Conservation (phyloP, 1,140 invertebrate genomes). For the Mya arenaria region DNA sequence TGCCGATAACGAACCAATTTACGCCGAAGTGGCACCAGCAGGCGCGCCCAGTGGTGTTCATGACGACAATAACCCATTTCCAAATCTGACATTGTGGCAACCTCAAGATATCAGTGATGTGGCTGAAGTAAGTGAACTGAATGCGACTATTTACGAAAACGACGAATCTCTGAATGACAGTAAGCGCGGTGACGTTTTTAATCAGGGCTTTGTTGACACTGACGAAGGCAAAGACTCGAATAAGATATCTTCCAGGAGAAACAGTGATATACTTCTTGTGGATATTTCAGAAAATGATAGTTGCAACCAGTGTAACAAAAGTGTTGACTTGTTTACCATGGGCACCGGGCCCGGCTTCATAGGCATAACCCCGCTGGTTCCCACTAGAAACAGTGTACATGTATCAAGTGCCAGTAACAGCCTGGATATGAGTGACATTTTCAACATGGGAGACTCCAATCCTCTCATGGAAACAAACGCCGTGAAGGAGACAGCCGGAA, state of each 20-base stretch:
- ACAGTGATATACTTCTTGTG: conserved; percentile 25
- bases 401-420: not conserved
- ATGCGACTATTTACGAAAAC: conserved; percentile 46
- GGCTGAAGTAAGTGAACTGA: conserved; percentile 2
- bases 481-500: too few relatives aligned
- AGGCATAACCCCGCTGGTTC: not conserved
- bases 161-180: not conserved
- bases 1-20: conserved; percentile 49
- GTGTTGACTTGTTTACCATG: conserved; percentile 45
- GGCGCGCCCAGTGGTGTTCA: not conserved
- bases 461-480: too few relatives aligned
- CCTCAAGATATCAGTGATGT: conserved; percentile 32
- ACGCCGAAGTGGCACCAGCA: conserved; percentile 45
- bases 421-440: conserved; percentile 25
- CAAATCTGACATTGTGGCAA: conserved; percentile 31
- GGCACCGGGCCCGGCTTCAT: not conserved
- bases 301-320: not conserved
- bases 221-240: not conserved
- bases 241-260: not conserved
- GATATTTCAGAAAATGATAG: conserved; percentile 14
- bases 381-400: not conserved
- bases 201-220: conserved; percentile 29
- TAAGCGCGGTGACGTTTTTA: not conserved
- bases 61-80: conserved; percentile 26
- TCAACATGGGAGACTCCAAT: conserved; percentile 5